Evolutionary conservation across 2,797 vertebrate species (phyloP).

Genomic region (Petrocephalus schoutedeni): DNA sequence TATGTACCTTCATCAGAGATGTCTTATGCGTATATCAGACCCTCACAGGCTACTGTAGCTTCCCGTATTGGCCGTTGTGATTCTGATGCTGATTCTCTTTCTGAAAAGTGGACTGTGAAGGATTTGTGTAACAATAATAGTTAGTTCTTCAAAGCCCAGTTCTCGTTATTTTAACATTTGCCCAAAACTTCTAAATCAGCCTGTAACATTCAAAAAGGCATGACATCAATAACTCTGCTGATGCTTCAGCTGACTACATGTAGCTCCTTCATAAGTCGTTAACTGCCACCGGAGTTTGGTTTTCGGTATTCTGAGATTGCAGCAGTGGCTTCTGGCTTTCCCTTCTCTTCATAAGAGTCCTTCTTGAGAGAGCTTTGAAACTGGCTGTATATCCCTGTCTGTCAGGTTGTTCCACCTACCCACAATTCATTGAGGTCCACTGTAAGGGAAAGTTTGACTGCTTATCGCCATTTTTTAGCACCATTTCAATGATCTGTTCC

Average conservation of each 20-base stretch:
- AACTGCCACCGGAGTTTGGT: neutral
- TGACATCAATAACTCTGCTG: neutral
- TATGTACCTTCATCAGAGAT: neutral
- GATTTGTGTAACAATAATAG: neutral
- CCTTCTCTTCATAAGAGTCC: neutral
- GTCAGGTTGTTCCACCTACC: neutral
- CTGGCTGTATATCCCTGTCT: neutral
- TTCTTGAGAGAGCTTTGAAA: neutral
- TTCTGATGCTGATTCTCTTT: neutral
- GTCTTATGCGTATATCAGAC: neutral
- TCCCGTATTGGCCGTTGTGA: neutral
- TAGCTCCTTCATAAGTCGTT: neutral
- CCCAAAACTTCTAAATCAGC: neutral
- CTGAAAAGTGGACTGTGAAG: neutral
- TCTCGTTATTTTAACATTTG: neutral
- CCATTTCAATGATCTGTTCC: no score
- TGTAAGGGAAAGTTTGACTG: neutral
- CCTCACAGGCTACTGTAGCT: neutral
- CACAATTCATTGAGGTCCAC: neutral
- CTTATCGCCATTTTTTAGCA: neutral
- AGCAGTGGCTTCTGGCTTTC: neutral
- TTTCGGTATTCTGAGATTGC: neutral
- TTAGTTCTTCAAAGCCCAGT: neutral
- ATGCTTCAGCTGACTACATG: neutral
- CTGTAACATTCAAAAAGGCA: neutral